These are phyloP conservation scores for Drosophila longiperda DNA, from an alignment of 2,888 invertebrate species.

Conservation along the genomic window DNA sequence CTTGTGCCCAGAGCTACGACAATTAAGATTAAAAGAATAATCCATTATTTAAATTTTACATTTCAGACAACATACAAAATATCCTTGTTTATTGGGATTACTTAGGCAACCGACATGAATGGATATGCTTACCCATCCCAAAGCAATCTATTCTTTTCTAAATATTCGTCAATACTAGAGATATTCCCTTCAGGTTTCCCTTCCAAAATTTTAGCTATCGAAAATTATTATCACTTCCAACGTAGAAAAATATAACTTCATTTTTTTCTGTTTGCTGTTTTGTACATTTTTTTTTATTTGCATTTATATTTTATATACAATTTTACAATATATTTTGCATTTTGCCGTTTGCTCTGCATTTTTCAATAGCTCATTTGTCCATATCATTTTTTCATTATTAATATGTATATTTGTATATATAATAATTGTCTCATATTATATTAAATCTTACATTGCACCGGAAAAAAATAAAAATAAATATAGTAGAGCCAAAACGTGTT, in stretches of 20 bases:
- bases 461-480: slow-evolving; percentile 12
- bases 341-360: slow-evolving; percentile 43
- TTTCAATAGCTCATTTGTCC: slow-evolving; percentile 63
- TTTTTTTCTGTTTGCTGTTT: slow-evolving; percentile 34
- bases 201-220: not conserved
- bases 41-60: not conserved
- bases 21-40: not conserved
- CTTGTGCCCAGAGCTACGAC: not conserved
- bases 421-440: slow-evolving; percentile 50
- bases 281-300: slow-evolving; percentile 73
- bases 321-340: slow-evolving; percentile 64
- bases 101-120: not conserved
- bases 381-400: slow-evolving; percentile 36
- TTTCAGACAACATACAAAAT: not conserved
- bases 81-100: not conserved
- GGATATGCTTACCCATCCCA: not conserved
- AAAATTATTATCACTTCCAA: not conserved
- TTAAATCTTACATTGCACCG: slow-evolving; percentile 53
- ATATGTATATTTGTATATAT: slow-evolving; percentile 46
- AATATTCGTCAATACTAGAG: not conserved
- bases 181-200: not conserved
- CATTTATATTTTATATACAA: slow-evolving; percentile 75
- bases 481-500: slow-evolving; percentile 18
- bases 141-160: not conserved
- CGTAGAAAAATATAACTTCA: not conserved